These are phyloP conservation scores for Tauraco hartlaubi DNA, from an alignment of 2,797 vertebrate genomes.

Conservation along the genomic window DNA sequence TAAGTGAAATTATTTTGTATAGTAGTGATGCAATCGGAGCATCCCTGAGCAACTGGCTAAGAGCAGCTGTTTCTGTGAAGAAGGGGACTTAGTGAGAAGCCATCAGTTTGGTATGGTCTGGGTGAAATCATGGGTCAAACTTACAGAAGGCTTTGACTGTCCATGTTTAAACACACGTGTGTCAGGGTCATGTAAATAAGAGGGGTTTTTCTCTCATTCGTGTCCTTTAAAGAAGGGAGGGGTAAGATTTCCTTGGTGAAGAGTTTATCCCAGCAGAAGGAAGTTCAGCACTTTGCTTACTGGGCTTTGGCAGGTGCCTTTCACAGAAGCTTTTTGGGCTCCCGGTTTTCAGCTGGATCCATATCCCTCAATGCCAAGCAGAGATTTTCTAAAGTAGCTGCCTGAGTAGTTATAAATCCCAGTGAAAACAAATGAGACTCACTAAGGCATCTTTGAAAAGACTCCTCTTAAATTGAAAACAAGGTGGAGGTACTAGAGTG, in stretches of 20 bases:
- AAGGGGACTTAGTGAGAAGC: neutral
- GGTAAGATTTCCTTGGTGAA: neutral
- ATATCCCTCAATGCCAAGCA: neutral
- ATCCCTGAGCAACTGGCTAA: neutral
- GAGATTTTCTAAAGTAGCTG: neutral
- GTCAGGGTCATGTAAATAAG: neutral
- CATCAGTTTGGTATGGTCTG: neutral
- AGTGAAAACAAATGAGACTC: neutral
- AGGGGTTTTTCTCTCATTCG: rapidly evolving
- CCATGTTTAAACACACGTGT: neutral
- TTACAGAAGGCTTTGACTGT: neutral
- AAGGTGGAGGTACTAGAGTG: neutral
- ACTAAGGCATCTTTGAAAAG: neutral
- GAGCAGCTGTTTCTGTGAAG: neutral
- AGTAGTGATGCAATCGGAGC: neutral
- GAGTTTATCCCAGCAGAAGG: neutral
- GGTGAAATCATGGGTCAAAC: neutral
- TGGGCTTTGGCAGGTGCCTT: neutral
- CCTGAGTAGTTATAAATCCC: neutral
- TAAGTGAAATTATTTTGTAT: neutral
- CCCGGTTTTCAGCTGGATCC: neutral
- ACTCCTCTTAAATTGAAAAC: neutral
- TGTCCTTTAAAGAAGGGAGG: neutral
- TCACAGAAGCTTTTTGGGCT: neutral
- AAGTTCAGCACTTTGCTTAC: neutral